Conservation (phyloP, 2,797 vertebrate genomes). For the Tangara arthus region DNA sequence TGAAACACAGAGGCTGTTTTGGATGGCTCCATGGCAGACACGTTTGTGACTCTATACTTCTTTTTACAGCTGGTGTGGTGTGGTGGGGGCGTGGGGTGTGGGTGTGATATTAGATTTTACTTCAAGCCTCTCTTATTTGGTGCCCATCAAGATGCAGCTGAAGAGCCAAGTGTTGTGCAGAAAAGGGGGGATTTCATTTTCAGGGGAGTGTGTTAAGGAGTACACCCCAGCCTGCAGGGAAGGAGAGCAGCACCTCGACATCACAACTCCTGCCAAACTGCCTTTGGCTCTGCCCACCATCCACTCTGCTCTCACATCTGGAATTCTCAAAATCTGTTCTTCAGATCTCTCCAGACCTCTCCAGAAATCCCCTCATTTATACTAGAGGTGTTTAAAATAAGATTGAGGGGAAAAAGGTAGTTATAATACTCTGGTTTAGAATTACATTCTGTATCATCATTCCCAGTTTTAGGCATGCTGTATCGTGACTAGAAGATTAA, state of each 20-base stretch:
- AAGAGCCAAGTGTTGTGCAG: background rate
- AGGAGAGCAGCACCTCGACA: accelerated
- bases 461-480: background rate
- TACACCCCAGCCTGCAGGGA: accelerated
- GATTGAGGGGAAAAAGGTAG: background rate
- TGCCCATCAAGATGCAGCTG: background rate
- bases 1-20: background rate
- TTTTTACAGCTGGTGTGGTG: background rate
- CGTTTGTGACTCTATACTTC: background rate
- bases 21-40: background rate
- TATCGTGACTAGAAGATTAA: background rate
- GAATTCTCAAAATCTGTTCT: background rate
- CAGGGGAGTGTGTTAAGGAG: background rate
- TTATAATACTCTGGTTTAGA: background rate
- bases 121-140: background rate
- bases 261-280: background rate
- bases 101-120: background rate
- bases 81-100: background rate
- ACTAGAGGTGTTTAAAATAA: background rate
- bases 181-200: background rate
- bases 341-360: background rate
- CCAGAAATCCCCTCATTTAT: background rate
- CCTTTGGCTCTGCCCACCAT: accelerated
- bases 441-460: background rate
- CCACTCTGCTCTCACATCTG: background rate